A percentile compares a stretch with the other conserved stretches of the same genome.
Evolutionary conservation across 2,113 vertebrate species (phyloP).

Genomic region (Grus americana): DNA sequence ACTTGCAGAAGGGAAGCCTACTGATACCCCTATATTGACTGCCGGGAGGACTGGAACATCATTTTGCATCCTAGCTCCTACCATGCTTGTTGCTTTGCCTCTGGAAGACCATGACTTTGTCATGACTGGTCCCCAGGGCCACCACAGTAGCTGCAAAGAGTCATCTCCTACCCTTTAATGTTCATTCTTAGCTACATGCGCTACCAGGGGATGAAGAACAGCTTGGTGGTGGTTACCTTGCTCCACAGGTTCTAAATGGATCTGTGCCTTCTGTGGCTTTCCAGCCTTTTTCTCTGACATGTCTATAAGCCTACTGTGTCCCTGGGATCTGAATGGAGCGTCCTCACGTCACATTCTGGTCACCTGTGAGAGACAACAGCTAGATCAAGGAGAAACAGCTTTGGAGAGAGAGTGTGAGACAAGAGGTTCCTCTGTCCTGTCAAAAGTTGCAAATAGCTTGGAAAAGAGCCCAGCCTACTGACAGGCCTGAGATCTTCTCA

Average conservation of each 20-base stretch:
- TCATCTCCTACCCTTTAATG: not conserved
- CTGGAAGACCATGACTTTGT: not conserved
- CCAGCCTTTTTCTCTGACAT: not conserved
- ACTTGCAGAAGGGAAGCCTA: not conserved
- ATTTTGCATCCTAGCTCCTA: not conserved
- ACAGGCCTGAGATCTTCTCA: not conserved
- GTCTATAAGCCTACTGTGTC: not conserved
- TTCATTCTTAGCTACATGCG: not conserved
- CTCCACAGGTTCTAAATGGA: not conserved
- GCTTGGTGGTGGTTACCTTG: not conserved
- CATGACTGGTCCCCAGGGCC: not conserved
- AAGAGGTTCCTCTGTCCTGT: not conserved
- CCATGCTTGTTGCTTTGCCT: fast-evolving
- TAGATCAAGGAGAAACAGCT: not conserved
- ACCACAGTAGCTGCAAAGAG: not conserved
- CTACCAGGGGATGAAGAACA: not conserved
- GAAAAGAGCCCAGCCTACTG: not conserved
- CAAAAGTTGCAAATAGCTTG: not conserved
- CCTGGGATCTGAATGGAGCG: not conserved
- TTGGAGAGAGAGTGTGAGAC: not conserved
- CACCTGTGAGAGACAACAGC: not conserved
- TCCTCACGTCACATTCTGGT: fast-evolving
- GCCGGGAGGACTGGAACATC: not conserved
- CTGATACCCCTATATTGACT: not conserved
- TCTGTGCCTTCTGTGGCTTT: not conserved